phyloP scores from a whole-genome alignment of 2,888 invertebrate genomes.

The Leuctra nigra region DNA sequence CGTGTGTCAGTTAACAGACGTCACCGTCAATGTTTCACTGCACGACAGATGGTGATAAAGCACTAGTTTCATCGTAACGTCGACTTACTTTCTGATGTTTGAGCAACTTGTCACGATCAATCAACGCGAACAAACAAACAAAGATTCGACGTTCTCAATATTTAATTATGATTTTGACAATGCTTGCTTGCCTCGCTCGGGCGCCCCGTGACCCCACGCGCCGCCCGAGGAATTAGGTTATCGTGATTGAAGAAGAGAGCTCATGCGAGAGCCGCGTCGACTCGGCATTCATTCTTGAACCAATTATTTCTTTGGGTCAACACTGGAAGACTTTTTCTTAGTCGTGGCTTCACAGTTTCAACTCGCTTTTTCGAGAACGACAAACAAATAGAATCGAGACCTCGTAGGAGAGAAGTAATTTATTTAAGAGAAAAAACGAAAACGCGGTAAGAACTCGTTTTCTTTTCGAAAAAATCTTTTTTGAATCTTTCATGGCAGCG shows the following conservation, averaged over 20 bases:
- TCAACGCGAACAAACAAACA: conserved; percentile 13
- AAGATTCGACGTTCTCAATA: conserved; percentile 13
- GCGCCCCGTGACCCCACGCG: not conserved
- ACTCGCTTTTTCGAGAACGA: not conserved
- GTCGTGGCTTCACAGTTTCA: not conserved
- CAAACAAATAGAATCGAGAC: no score
- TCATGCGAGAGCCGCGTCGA: not conserved
- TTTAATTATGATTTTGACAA: conserved; percentile 11
- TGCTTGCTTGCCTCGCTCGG: not conserved
- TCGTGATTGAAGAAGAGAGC: not conserved
- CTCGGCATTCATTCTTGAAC: not conserved
- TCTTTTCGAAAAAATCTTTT: no score
- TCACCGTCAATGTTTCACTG: no score
- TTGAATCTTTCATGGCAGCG: no score
- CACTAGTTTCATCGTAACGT: not conserved
- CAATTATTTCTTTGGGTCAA: not conserved
- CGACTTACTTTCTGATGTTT: not conserved
- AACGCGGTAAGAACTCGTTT: no score
- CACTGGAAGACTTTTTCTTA: not conserved
- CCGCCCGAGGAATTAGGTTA: not conserved
- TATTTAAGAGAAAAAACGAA: no score
- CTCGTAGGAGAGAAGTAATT: no score
- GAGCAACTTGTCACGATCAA: conserved; percentile 13
- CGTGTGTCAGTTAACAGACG: no score
- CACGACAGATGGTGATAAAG: no score